Percentiles rank a stretch among this genome's conserved stretches.
Conservation (phyloP, 2,797 vertebrate species). For the Oreochromis grahami region DNA sequence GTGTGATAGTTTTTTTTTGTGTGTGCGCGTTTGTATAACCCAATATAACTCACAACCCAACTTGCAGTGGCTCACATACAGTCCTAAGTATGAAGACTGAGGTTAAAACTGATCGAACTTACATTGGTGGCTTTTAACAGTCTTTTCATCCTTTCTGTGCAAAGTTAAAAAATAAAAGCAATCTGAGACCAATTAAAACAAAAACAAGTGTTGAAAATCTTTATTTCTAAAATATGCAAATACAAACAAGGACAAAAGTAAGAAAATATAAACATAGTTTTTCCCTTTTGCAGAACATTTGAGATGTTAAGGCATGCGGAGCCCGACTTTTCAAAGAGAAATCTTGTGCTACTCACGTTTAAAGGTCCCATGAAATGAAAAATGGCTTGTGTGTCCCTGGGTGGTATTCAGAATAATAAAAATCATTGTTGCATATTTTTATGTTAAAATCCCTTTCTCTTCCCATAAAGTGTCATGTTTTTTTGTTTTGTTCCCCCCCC, state of each 20-base stretch:
- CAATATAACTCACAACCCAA: not conserved
- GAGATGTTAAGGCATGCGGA: conserved; percentile 72
- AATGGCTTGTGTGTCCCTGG: conserved; percentile 63
- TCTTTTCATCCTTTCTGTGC: not conserved
- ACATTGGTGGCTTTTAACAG: not conserved
- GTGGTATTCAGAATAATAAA: not conserved
- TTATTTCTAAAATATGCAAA: conserved; percentile 81
- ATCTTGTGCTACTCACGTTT: conserved; percentile 61
- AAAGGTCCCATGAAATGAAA: conserved; percentile 69
- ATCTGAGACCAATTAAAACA: not conserved
- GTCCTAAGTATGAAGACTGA: no score
- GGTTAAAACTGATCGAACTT: not conserved
- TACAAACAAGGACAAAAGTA: conserved; percentile 71
- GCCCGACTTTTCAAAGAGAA: conserved; percentile 51
- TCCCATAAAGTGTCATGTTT: conserved; percentile 40
- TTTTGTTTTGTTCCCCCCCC: not conserved
- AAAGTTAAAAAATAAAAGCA: not conserved
- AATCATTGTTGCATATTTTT: conserved; percentile 56
- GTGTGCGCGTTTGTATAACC: no score
- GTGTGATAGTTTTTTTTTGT: no score
- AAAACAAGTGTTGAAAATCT: conserved; percentile 64
- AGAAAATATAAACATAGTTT: conserved; percentile 74
- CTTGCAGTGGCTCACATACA: no score
- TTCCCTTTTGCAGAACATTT: conserved; percentile 63
- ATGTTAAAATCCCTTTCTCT: conserved; percentile 40